These are phyloP conservation scores for Lota lota DNA, from an alignment of 2,113 vertebrate genomes.

Conservation along the genomic window DNA sequence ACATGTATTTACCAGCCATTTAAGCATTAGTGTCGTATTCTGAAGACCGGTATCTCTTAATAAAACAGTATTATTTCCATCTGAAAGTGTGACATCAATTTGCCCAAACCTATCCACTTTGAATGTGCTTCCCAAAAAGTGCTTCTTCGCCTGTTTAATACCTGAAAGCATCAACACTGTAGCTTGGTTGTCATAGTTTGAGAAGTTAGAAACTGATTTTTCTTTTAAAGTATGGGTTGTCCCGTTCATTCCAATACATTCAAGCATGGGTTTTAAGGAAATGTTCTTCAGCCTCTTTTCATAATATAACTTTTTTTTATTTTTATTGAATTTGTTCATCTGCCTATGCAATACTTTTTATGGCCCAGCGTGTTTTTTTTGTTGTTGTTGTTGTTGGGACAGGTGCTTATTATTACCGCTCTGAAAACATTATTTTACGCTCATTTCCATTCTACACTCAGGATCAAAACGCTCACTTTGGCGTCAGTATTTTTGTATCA, in stretches of 20 bases:
- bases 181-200: constrained; percentile 11
- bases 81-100: background rate
- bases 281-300: constrained; percentile 63
- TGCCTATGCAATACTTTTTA: constrained; percentile 86
- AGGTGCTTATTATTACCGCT: constrained; percentile 77
- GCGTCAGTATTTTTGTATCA: constrained; percentile 45
- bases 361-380: constrained; percentile 81
- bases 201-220: constrained; percentile 8
- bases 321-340: constrained; percentile 62
- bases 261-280: constrained; percentile 19
- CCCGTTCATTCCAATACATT: constrained; percentile 23
- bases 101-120: background rate
- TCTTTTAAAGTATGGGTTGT: constrained; percentile 11
- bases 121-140: background rate
- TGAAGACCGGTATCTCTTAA: constrained; percentile 9
- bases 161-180: too few relatives aligned
- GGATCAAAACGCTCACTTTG: constrained; percentile 44
- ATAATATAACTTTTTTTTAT: constrained; percentile 33
- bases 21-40: constrained; percentile 15
- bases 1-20: background rate
- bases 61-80: constrained; percentile 25
- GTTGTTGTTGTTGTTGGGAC: constrained; percentile 40
- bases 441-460: constrained; percentile 48
- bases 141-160: background rate
- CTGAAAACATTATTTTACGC: constrained; percentile 56